A percentile compares a stretch with the other conserved stretches of the same genome.
Conservation (phyloP, 2,888 invertebrate genomes). For the Melipona beecheii region DNA sequence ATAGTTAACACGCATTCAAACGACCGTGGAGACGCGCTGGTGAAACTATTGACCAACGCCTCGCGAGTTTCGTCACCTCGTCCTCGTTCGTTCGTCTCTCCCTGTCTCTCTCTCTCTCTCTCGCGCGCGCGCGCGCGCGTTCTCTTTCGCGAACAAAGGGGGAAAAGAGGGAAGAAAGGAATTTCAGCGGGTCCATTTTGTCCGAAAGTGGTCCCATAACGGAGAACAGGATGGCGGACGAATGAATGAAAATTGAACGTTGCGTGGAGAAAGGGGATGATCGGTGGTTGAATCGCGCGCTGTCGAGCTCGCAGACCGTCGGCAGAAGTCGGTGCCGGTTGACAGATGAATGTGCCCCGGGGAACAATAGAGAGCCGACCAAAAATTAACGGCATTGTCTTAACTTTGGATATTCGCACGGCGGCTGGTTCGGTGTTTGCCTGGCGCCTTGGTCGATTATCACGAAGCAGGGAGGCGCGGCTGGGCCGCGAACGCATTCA, state of each 20-base stretch:
- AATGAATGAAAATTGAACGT: background rate
- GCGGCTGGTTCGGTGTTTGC: constrained; percentile 61
- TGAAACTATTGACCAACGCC: constrained; percentile 70
- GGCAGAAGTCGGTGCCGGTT: constrained; percentile 76
- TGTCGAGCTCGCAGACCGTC: constrained; percentile 46
- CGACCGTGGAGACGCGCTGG: constrained; percentile 52
- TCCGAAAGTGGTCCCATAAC: background rate
- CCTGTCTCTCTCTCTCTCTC: too few species aligned
- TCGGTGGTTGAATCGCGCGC: constrained; percentile 36
- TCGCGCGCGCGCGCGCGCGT: too few species aligned
- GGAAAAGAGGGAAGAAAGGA: too few species aligned
- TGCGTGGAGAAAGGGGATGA: constrained; percentile 21
- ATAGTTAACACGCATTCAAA: constrained; percentile 83
- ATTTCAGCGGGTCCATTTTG: background rate
- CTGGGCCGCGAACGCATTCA: constrained; percentile 44
- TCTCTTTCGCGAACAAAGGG: background rate
- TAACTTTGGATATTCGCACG: constrained; percentile 80
- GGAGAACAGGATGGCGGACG: background rate
- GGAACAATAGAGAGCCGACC: constrained; percentile 81
- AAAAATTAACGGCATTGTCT: constrained; percentile 84
- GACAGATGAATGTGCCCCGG: constrained; percentile 82
- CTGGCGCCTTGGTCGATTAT: constrained; percentile 73
- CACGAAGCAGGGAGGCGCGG: constrained; percentile 59
- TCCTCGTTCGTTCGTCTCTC: background rate
- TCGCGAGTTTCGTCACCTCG: constrained; percentile 1